Percentiles rank a stretch among this genome's conserved stretches.
Evolutionary conservation across 2,113 vertebrate species (phyloP).

Genomic region (Aegithalos caudatus): DNA sequence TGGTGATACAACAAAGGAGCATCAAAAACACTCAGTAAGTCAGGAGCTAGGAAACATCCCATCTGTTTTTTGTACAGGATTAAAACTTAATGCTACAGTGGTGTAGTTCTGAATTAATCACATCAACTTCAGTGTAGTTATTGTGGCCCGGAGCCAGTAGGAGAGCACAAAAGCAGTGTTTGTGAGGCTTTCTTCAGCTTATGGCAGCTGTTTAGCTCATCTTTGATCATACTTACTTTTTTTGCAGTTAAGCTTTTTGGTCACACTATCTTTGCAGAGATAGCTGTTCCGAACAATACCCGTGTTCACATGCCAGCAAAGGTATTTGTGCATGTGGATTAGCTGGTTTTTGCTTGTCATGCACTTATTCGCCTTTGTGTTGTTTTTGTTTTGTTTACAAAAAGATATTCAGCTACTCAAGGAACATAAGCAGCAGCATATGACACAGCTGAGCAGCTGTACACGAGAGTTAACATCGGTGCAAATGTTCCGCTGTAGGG

Average conservation of each 20-base stretch:
- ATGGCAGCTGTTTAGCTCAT: constrained; percentile 57
- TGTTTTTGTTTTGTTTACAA: constrained; percentile 42
- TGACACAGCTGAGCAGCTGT: constrained; percentile 36
- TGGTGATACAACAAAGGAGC: not conserved
- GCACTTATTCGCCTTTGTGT: not conserved
- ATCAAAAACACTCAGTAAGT: not conserved
- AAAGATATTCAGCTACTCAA: constrained; percentile 31
- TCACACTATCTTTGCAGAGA: constrained; percentile 50
- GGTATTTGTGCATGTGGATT: constrained; percentile 50
- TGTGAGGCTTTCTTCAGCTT: constrained; percentile 18
- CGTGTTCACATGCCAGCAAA: not conserved
- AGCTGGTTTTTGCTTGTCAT: constrained; percentile 15
- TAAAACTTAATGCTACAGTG: constrained; percentile 18
- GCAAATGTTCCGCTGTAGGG: not conserved
- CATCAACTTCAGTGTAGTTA: constrained; percentile 18
- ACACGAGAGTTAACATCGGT: not conserved
- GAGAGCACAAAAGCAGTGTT: constrained; percentile 28
- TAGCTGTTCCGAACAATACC: constrained; percentile 6
- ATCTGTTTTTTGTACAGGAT: not conserved
- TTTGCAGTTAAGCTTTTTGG: constrained; percentile 54
- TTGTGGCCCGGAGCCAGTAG: constrained; percentile 13
- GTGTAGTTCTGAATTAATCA: constrained; percentile 6
- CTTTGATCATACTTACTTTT: constrained; percentile 47
- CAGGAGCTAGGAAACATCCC: not conserved
- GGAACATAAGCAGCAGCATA: not conserved